Evolutionary conservation across 92 coral and sea anemone species (phyloP), one percentile per base, ranked within the genome.

Genomic region (Montipora capitata): DNA sequence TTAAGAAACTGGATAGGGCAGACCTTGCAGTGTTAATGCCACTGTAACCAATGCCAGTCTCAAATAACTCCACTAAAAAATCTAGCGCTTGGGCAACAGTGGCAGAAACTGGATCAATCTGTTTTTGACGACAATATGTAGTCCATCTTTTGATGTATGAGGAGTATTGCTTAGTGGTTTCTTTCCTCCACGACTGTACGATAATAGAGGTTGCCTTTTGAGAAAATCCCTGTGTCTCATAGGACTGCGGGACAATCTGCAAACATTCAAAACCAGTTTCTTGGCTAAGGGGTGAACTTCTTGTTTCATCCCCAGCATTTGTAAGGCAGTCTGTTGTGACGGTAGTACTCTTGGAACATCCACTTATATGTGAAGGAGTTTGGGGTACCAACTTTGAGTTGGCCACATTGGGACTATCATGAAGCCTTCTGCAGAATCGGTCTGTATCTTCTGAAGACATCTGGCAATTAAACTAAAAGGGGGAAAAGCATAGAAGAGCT

Each of bases 161-260:
- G 2, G 68, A 27, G 52, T 91, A 91, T 73, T 91, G 94, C 45
- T 91, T 86, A 15, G 57, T n/a, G 2, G 93, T 85, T 77, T 90
- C 90, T 18, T 74, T 84, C 68, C 93, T 65, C 90, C 93, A 89
- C 10, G 93, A 75, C 54, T 83, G 78, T 39, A 76, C 38, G 49
- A 89, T 89, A 75, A 89, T 75, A 11, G 59, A 48, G 69, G 90
- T 68, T 42, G 92, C 92, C 51, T 67, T 67, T 41, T 81, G 45
- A 68, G 92, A 88, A 81, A 88, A 13, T 72, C 92, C 88, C 59
- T 81, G 87, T 67, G 80, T 69, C 54, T 81, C 83, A 61, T 68
- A 27, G 61, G 81, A 67, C 42, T 74, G 49, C 91, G 73, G 20
- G 94, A 90, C 51, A 90, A 41, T 70, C 74, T 80, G 94, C 91